Percentiles rank a stretch among this genome's conserved stretches.
Conservation (phyloP, 1,140 invertebrate genomes). For the Leptestheria dahalacensis region DNA sequence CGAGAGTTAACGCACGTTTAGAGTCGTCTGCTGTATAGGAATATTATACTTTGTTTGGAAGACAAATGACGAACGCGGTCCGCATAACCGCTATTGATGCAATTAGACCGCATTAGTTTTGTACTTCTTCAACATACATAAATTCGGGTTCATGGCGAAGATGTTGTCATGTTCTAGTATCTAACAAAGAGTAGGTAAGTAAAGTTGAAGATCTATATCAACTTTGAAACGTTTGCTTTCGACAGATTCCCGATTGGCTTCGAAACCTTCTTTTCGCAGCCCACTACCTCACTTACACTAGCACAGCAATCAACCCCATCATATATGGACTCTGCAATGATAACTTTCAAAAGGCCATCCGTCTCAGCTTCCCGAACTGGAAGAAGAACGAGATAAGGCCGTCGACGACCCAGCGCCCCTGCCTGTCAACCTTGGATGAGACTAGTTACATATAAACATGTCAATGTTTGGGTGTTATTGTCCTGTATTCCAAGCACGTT, state of each 20-base stretch:
- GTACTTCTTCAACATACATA: too few relatives aligned
- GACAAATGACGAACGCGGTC: too few relatives aligned
- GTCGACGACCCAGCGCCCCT: neutral
- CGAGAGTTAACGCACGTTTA: too few relatives aligned
- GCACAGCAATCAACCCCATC: constrained; percentile 54
- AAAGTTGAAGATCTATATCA: too few relatives aligned
- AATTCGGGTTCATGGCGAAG: too few relatives aligned
- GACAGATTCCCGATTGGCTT: constrained; percentile 26
- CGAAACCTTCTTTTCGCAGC: constrained; percentile 43
- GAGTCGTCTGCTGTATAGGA: too few relatives aligned
- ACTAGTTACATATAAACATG: neutral
- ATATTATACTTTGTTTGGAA: too few relatives aligned
- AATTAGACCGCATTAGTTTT: too few relatives aligned
- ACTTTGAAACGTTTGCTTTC: neutral
- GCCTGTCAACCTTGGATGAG: neutral
- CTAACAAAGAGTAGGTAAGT: too few relatives aligned
- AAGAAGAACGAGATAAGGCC: constrained; percentile 16
- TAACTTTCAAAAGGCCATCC: constrained; percentile 44
- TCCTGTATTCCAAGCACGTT: constrained; percentile 1
- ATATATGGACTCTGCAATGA: constrained; percentile 55
- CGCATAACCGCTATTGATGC: too few relatives aligned
- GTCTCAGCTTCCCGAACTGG: constrained; percentile 24
- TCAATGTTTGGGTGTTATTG: neutral
- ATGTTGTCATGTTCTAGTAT: too few relatives aligned
- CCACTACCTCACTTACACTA: constrained; percentile 48